Evolutionary conservation across 2,888 invertebrate genomes (phyloP), one percentile per base, ranked within the genome.

Genomic region (Sinodicranocentrus sp.): DNA sequence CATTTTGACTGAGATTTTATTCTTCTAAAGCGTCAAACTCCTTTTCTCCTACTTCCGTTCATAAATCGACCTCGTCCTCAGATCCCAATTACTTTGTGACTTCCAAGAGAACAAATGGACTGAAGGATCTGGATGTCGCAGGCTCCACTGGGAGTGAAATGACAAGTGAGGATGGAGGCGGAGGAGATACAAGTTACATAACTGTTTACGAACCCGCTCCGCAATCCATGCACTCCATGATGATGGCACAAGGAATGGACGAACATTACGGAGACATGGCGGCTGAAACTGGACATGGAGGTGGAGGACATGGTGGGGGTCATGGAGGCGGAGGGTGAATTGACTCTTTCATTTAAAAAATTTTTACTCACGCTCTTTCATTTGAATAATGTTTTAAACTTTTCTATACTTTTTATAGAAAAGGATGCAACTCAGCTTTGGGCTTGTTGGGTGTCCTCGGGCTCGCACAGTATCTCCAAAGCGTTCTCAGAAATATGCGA

Each of bases 391-490:
- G n/a, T n/a, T n/a, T n/a, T n/a, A n/a, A n/a, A n/a, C n/a, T n/a
- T n/a, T n/a, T n/a, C n/a, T n/a, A n/a, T n/a, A n/a, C n/a, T n/a
- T n/a, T 48, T 48, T 84, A 82, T 73, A 87, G 86, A 65, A 85
- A 85, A 75, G 86, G 85, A 15, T 88, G 88, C 44, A 88, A 88
- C 71, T 86, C 86, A 17, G 88, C 88, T 21, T 43, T 87, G 44
- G 88, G 88, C 8, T 79, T 88, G 8, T 67, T 88, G 6, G 87
- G 87, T 2, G 87, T 87, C 21, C 82, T 88, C 10, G 88, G 88
- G 13, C 78, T 88, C 17, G 85, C 86, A 10, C 84, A 86, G 21
- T 88, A 86, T 70, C 78, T 88, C n/a, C n/a, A 78, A 67, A 73
- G 73, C 23, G 80, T 80, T 2, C 26, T 80, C 23, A 28, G 67